phyloP scores from a whole-genome alignment of 2,113 vertebrate species.

The Mustelus asterias region DNA sequence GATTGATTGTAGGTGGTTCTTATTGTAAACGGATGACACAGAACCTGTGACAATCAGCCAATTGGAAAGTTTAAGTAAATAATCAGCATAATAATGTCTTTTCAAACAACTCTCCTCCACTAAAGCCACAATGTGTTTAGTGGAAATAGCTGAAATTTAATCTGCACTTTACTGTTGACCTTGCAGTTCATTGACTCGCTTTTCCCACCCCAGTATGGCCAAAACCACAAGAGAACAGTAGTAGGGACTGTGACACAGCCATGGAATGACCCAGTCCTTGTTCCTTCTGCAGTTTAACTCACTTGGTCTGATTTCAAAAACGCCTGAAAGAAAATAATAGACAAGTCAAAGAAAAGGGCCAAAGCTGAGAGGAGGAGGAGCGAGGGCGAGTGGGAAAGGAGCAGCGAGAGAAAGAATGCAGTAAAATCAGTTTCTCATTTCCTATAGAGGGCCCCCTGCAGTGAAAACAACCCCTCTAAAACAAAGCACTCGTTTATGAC shows the following conservation, averaged over 20 bases:
- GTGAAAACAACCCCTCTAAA: constrained; percentile 28
- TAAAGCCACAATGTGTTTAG: constrained; percentile 29
- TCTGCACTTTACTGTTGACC: constrained; percentile 24
- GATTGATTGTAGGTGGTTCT: constrained; percentile 2
- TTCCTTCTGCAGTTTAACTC: not conserved
- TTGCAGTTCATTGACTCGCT: not conserved
- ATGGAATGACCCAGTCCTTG: not conserved
- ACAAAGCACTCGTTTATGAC: constrained; percentile 35
- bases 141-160: constrained; percentile 35
- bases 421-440: constrained; percentile 37
- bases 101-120: constrained; percentile 17
- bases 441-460: constrained; percentile 31
- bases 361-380: constrained; percentile 3
- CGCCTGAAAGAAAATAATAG: constrained; percentile 8
- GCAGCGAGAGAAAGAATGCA: constrained; percentile 11
- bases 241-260: constrained; percentile 3
- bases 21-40: not conserved
- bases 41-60: not conserved
- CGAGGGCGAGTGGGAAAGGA: not conserved
- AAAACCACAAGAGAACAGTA: not conserved
- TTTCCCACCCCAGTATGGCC: constrained; percentile 29
- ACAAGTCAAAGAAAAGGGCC: constrained; percentile 1
- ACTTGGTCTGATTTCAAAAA: constrained; percentile 13
- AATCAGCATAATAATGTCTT: constrained; percentile 22
- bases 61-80: constrained; percentile 29